phyloP scores from a whole-genome alignment of 2,888 invertebrate species.

The Papilio protenor region DNA sequence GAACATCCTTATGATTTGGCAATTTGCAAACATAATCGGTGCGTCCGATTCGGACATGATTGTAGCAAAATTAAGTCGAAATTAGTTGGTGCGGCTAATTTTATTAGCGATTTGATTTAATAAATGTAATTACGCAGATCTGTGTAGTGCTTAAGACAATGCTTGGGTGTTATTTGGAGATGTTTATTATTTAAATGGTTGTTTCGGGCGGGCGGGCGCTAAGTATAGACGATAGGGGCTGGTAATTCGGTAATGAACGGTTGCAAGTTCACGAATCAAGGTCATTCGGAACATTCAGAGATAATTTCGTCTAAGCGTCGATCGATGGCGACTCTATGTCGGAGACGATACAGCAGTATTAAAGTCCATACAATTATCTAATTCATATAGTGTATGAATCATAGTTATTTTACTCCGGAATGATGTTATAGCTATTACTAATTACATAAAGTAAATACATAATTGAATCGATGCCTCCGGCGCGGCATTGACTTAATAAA shows the following conservation, averaged over 20 bases:
- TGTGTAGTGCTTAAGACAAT: constrained; percentile 73
- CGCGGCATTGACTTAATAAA: background rate
- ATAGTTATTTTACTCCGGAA: background rate
- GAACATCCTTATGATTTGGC: constrained; percentile 51
- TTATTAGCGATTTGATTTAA: constrained; percentile 80
- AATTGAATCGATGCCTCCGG: background rate
- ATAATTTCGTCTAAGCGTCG: constrained; percentile 64
- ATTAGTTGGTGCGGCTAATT: constrained; percentile 76
- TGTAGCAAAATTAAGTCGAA: constrained; percentile 77
- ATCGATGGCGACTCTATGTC: constrained; percentile 55
- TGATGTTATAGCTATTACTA: background rate
- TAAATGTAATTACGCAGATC: constrained; percentile 75
- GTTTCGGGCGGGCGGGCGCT: constrained; percentile 59
- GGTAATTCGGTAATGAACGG: constrained; percentile 83
- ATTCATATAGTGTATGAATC: constrained; percentile 7
- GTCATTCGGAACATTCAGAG: constrained; percentile 68
- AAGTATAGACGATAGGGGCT: constrained; percentile 76
- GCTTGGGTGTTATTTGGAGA: constrained; percentile 74
- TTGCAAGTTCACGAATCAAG: constrained; percentile 74
- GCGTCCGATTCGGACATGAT: constrained; percentile 73
- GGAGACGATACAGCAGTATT: constrained; percentile 42
- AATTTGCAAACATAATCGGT: constrained; percentile 63
- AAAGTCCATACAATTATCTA: constrained; percentile 35
- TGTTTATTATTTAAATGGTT: constrained; percentile 83
- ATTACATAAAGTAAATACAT: background rate